A percentile compares a stretch with the other conserved stretches of the same genome.
phyloP scores from a whole-genome alignment of 2,888 invertebrate genomes.

The Epicampocera succincta region DNA sequence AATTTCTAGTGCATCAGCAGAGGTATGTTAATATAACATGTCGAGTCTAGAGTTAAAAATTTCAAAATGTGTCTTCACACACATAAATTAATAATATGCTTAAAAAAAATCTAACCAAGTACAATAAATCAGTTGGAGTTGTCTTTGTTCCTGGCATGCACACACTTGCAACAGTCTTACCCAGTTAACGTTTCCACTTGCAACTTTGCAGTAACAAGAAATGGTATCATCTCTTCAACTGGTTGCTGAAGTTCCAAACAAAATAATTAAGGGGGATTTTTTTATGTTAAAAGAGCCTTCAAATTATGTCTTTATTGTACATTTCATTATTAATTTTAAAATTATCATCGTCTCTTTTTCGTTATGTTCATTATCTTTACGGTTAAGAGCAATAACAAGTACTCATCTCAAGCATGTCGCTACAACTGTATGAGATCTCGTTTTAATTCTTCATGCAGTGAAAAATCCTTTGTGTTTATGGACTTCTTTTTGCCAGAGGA shows the following conservation, averaged over 20 bases:
- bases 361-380: conserved; percentile 65
- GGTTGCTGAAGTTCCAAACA: conserved; percentile 19
- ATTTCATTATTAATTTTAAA: conserved; percentile 39
- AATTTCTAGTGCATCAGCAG: too few species aligned
- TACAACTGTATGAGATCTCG: conserved; percentile 24
- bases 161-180: too few species aligned
- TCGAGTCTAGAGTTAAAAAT: too few species aligned
- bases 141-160: too few species aligned
- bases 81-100: too few species aligned
- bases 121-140: too few species aligned
- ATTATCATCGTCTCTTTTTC: conserved; percentile 33
- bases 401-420: conserved; percentile 73
- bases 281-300: conserved; percentile 26
- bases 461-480: background rate
- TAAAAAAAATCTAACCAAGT: too few species aligned
- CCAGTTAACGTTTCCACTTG: too few species aligned
- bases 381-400: conserved; percentile 72
- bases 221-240: conserved; percentile 15
- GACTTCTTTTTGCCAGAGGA: background rate
- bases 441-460: background rate
- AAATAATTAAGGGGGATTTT: conserved; percentile 37
- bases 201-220: background rate
- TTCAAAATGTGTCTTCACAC: too few species aligned
- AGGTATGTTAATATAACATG: too few species aligned
- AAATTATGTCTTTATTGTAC: conserved; percentile 46